phyloP scores from a whole-genome alignment of 1,140 invertebrate species.

The Pemphigus obesinymphae region DNA sequence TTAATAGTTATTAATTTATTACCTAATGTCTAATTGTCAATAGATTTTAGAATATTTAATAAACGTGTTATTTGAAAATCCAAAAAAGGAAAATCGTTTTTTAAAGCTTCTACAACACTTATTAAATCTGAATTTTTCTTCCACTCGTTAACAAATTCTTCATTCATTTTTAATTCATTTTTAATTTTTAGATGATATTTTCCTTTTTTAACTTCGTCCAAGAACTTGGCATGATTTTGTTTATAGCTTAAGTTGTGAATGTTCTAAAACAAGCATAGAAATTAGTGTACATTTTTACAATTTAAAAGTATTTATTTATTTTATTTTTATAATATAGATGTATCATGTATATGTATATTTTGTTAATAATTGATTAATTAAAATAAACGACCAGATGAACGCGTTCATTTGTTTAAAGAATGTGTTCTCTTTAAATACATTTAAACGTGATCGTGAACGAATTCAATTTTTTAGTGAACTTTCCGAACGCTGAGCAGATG shows the following conservation, averaged over 20 bases:
- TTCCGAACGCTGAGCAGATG: no score
- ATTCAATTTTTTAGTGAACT: no score
- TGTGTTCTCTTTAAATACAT: no score
- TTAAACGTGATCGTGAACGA: no score
- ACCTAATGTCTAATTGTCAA: not conserved
- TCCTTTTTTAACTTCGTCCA: not conserved
- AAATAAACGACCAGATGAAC: no score
- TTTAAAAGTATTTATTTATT: no score
- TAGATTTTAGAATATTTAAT: not conserved
- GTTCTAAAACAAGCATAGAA: not conserved
- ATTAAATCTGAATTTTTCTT: constrained; percentile 12
- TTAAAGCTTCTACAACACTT: constrained; percentile 18
- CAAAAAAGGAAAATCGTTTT: constrained; percentile 24
- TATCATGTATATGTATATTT: no score
- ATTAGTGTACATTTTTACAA: no score
- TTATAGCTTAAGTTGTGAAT: constrained; percentile 4
- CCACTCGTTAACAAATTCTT: not conserved
- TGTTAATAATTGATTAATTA: no score
- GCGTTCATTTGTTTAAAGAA: no score
- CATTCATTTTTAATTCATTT: constrained; percentile 13
- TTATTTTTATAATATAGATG: no score
- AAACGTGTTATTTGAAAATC: constrained; percentile 12
- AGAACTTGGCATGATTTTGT: not conserved
- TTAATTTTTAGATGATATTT: not conserved
- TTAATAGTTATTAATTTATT: no score